phyloP scores from a whole-genome alignment of 2,888 invertebrate genomes.

The Exephanes ischioxanthus region DNA sequence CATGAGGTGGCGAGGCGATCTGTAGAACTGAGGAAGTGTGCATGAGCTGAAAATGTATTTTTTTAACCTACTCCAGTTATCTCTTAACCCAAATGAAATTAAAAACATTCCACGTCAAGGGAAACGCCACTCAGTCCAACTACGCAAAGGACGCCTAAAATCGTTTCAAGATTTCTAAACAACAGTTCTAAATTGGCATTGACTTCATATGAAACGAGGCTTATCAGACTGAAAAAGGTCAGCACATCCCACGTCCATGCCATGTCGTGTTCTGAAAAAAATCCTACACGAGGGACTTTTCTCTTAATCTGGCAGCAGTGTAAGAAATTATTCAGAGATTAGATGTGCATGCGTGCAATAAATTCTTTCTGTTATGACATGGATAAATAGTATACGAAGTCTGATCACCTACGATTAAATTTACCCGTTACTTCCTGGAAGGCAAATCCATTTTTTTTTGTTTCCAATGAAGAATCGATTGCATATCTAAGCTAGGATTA shows the following conservation, averaged over 20 bases:
- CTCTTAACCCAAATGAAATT: neutral
- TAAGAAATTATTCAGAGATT: neutral
- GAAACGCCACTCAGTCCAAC: neutral
- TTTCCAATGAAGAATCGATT: conserved; percentile 36
- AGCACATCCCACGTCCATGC: neutral
- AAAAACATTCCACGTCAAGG: neutral
- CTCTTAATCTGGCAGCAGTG: neutral
- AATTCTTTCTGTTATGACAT: neutral
- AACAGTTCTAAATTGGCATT: neutral
- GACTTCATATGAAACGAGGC: neutral
- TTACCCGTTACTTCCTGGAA: neutral
- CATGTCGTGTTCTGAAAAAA: neutral
- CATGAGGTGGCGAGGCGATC: neutral
- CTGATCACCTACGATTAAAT: neutral
- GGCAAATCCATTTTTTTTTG: neutral
- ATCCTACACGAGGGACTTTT: neutral
- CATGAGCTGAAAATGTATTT: neutral
- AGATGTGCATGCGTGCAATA: neutral
- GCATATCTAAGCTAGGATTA: conserved; percentile 24
- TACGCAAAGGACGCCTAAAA: neutral
- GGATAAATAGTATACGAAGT: neutral
- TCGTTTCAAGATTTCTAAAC: neutral
- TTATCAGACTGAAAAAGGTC: neutral
- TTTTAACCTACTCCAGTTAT: neutral
- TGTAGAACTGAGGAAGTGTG: neutral